phyloP scores from a whole-genome alignment of 2,113 vertebrate genomes.

The Capreolus pygargus region DNA sequence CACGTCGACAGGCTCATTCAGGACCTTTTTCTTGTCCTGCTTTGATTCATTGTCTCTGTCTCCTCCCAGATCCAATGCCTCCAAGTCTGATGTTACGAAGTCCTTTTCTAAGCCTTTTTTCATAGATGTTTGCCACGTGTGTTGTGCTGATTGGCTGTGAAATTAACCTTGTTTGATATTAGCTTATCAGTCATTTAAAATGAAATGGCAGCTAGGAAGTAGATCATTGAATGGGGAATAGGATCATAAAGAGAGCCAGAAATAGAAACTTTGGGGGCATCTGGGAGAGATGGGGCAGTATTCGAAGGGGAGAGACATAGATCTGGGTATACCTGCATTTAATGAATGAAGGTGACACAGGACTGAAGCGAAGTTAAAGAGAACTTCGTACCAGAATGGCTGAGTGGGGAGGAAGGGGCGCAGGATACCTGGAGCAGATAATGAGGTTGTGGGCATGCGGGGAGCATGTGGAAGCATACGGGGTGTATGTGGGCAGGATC shows the following conservation, averaged over 20 bases:
- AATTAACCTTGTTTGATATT: slow-evolving; percentile 38
- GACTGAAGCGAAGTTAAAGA: not conserved
- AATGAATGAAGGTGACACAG: not conserved
- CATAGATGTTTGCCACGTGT: slow-evolving; percentile 40
- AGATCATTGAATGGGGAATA: not conserved
- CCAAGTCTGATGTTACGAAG: not conserved
- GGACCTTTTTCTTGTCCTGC: no score
- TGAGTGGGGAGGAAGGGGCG: not conserved
- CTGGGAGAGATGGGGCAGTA: not conserved
- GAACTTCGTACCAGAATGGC: not conserved
- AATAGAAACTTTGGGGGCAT: not conserved
- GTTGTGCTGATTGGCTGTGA: not conserved
- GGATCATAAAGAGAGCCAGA: not conserved
- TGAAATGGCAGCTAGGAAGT: slow-evolving; percentile 41
- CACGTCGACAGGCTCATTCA: no score
- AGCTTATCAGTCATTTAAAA: slow-evolving; percentile 23
- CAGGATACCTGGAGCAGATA: not conserved
- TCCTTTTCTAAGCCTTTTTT: not conserved
- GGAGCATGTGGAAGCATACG: no score
- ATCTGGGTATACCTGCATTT: not conserved
- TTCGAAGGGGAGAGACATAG: not conserved
- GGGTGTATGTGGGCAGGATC: not conserved
- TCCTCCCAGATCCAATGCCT: not conserved
- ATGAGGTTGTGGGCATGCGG: accelerated
- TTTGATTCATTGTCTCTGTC: not conserved